Evolutionary conservation across 2,113 vertebrate genomes (phyloP), one percentile per base, ranked within the genome.

Genomic region (Saguinus imperator): DNA sequence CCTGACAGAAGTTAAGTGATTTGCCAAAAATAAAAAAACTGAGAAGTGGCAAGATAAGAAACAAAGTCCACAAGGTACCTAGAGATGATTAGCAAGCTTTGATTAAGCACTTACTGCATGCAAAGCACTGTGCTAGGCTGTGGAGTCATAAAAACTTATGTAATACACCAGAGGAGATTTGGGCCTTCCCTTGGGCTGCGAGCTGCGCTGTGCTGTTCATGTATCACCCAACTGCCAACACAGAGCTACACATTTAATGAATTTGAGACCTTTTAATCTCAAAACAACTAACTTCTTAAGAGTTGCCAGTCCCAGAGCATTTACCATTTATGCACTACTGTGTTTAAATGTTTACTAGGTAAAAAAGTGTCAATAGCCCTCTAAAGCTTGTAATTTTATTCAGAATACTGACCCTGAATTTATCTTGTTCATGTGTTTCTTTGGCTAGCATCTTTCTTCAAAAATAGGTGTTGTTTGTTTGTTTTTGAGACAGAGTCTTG

Each of bases 181-280:
- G 1, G 92, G 37, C 27, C 16, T 11, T 23, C 35, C 16, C 9
- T 4, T 1, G 32, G 18, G 25, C 35, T 43, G 14, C 37, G 40
- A 37, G 64, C 3, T 18, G 8, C 1, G 17, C 3, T 10, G 2
- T 1, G 1, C 10, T 6, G 16, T 27, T 52, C n/a, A 6, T 0
- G 0, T 3, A 21, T 21, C 5, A 0, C n/a, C 2, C 64, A 13
- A n/a, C 17, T 23, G 20, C 35, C n/a, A 8, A 13, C 11, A 17
- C 11, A 4, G 43, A 64, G 14, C 29, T 25, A 5, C 2, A 25
- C 0, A 11, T 27, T 25, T 40, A 27, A 35, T 35, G 55, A 58
- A 25, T 12, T 10, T 4, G 0, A 0, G 3, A 0, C 13, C 20
- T 50, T 76, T 23, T 25, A 1, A 32, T 66, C 64, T 76, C 50